Evolutionary conservation across 2,113 vertebrate genomes (phyloP), one percentile per base, ranked within the genome.

Genomic region (Rhodinocichla rosea): DNA sequence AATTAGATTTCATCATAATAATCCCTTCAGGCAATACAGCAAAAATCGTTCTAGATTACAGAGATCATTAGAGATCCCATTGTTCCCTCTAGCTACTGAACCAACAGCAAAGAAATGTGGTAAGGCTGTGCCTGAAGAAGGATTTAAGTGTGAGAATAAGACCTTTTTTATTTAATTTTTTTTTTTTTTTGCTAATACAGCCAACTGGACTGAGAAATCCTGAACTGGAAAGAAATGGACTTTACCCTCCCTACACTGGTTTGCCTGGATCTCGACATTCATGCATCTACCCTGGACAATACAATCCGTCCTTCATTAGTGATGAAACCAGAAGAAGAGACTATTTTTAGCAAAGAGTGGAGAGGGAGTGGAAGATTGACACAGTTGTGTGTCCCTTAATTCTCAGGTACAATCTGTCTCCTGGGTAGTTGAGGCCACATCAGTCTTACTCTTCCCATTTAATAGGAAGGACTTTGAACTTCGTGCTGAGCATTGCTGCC

Each of bases 231-330:
- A 98, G 98, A 96, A 99, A 99, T 1, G 99, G 99, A 87, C 97
- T 99, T 52, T 99, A 99, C 95, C 98, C 98, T 23, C 99, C 99
- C 12, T 99, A 99, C 98, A 98, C 98, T 17, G 99, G 99, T 63
- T 96, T 99, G 78, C 99, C 99, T 5, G 99, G 99, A 24, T 99
- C 99, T 17, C 98, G 99, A 65, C 99, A 99, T 92, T 99, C 99
- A 3, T 99, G 99, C 97, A 99, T 99, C 96, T 99, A 99, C 92
- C 99, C 99, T 0, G 99, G 99, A 81, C 99, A 99, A 92, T 99
- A 99, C 97, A 99, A 99, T 97, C 99, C 99, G 0, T 99, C 99
- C 69, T 99, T 99, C 95, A 98, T 98, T 93, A 99, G 99, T n/a
- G 99, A 99, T 0, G 99, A 99, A 96, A 99, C 99, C 83, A 98